Evolutionary conservation across 1,140 invertebrate species (phyloP), one percentile per base, ranked within the genome.

Genomic region (Meloidogyne chitwoodi): DNA sequence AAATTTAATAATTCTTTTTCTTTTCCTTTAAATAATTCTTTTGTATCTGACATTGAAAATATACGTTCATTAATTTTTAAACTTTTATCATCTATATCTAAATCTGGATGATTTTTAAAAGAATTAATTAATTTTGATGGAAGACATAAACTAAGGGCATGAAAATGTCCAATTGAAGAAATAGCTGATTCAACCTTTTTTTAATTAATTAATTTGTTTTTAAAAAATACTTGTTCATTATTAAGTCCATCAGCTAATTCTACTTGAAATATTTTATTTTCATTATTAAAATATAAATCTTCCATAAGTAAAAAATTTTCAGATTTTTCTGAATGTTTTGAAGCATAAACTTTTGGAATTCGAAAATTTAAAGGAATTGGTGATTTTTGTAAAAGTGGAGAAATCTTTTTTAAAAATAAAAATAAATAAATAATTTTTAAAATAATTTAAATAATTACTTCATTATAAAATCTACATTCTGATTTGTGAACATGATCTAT

Each of bases 401-500:
- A 29, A 19, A 56, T 8, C 48, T 56, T 56, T 56, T 56, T 31
- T n/a, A 8, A n/a, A 56, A 6, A n/a, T 56, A 56, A 56, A n/a
- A n/a, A n/a, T n/a, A n/a, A 56, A n/a, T 8, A n/a, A n/a, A 8
- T 8, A n/a, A n/a, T 56, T n/a, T n/a, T n/a, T n/a, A 56, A 56
- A 48, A 14, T 14, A 14, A 44, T 11, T 44, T 44, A 41, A 41
- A 14, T 41, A 41, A 41, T 48, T 56, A 26, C 56, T 5, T 19
- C 29, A 38, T 34, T 5, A 64, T 73, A 73, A 38, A 73, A 73
- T 8, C 29, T 44, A 64, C 71, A 73, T 64, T 73, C 71, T 34
- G 71, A 27, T n/a, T 73, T 73, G 38, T 73, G 71, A 27, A 73
- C 71, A 22, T 41, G 19, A 64, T 73, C 29, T 64, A 73, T 73